phyloP scores from a whole-genome alignment of 2,888 invertebrate genomes.

The Ophonus ardosiacus region DNA sequence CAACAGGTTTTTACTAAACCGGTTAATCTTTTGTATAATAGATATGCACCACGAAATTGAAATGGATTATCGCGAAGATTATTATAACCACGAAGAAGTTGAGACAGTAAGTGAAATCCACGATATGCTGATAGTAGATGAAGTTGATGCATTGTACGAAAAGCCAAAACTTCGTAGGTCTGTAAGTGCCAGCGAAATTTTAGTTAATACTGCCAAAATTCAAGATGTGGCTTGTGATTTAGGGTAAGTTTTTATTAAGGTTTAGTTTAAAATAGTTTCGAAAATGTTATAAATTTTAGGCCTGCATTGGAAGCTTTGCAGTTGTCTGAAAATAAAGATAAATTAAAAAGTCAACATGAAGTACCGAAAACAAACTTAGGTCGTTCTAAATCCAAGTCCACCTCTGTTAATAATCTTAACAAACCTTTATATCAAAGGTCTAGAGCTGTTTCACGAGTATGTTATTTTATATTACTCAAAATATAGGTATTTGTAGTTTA shows the following conservation, averaged over 20 bases:
- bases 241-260: constrained; percentile 1
- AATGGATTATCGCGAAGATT: no score
- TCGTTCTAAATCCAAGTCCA: not conserved
- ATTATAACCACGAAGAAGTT: no score
- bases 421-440: constrained; percentile 44
- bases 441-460: constrained; percentile 36
- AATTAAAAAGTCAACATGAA: not conserved
- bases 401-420: not conserved
- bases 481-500: not conserved
- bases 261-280: not conserved
- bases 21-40: constrained; percentile 25
- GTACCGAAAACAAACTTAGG: constrained; percentile 7
- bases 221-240: constrained; percentile 9
- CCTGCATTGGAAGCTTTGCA: constrained; percentile 22
- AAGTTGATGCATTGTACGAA: not conserved
- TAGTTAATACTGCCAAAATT: not conserved
- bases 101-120: not conserved
- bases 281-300: not conserved
- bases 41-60: constrained; percentile 55
- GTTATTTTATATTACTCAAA: not conserved
- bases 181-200: constrained; percentile 33
- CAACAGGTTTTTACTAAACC: constrained; percentile 26
- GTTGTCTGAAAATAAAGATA: not conserved
- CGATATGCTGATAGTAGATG: not conserved
- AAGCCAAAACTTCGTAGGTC: constrained; percentile 34